These are phyloP conservation scores for Gallinago solitaria DNA, from an alignment of 2,797 vertebrate species.

Conservation along the genomic window DNA sequence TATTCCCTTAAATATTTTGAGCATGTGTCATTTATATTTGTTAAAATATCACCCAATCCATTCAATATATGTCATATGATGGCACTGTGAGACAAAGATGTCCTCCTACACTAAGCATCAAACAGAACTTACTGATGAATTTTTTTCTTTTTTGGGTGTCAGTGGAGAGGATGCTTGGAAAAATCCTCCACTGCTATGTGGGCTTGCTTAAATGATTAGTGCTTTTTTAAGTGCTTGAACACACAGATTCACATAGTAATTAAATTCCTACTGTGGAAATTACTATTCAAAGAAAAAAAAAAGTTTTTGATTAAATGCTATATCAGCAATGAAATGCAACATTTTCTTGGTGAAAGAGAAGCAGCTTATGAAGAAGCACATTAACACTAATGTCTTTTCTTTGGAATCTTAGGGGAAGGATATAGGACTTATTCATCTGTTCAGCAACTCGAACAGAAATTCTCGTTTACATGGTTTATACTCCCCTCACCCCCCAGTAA, in stretches of 20 bases:
- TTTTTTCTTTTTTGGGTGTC: constrained; percentile 26
- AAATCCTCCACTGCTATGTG: constrained; percentile 42
- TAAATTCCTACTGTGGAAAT: constrained; percentile 51
- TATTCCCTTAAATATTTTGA: constrained; percentile 60
- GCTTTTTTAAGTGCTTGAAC: constrained; percentile 18
- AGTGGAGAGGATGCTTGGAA: constrained; percentile 17
- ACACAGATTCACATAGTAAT: constrained; percentile 39
- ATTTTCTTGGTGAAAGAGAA: constrained; percentile 12
- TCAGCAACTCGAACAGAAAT: not conserved
- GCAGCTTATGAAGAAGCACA: not conserved
- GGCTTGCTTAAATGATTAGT: constrained; percentile 46
- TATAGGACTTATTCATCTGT: not conserved
- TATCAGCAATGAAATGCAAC: not conserved
- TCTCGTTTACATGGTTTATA: not conserved
- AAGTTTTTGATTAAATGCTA: not conserved
- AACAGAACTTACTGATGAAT: constrained; percentile 1
- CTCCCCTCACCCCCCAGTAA: not conserved
- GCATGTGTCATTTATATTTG: constrained; percentile 26
- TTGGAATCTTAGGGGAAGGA: not conserved
- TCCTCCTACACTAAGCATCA: constrained; percentile 54
- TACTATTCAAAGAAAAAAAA: constrained; percentile 18
- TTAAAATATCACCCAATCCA: constrained; percentile 38
- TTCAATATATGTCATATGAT: constrained; percentile 59
- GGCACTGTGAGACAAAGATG: constrained; percentile 58
- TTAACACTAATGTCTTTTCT: not conserved